Evolutionary conservation across 2,888 invertebrate species (phyloP).

Genomic region (Eudemis profundana): DNA sequence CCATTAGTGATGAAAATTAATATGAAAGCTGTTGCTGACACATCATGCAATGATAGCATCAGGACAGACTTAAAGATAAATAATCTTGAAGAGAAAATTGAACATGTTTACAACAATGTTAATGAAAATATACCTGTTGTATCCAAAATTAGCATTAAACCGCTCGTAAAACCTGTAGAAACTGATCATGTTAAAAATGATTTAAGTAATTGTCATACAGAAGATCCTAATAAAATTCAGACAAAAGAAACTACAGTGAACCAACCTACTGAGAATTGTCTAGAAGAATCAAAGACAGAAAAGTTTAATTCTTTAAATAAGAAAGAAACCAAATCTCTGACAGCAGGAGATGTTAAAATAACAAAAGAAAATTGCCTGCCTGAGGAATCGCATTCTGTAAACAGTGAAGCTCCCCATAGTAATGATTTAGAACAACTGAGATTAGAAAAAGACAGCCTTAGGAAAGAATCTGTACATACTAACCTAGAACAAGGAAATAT

Average conservation of each 20-base stretch:
- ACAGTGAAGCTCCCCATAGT: constrained; percentile 24
- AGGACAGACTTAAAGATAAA: constrained; percentile 52
- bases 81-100: constrained; percentile 54
- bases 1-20: constrained; percentile 80
- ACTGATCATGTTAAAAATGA: constrained; percentile 35
- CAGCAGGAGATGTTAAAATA: constrained; percentile 5
- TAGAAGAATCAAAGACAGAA: constrained; percentile 37
- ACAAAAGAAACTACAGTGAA: constrained; percentile 27
- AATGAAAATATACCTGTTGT: constrained; percentile 55
- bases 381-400: constrained; percentile 30
- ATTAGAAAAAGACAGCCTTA: constrained; percentile 22
- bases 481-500: constrained; percentile 26
- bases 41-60: constrained; percentile 57
- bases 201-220: constrained; percentile 34
- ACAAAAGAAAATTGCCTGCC: constrained; percentile 34
- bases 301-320: constrained; percentile 38
- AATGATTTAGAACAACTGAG: constrained; percentile 22
- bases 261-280: constrained; percentile 35
- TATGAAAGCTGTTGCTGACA: constrained; percentile 71
- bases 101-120: constrained; percentile 63
- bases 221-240: constrained; percentile 44
- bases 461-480: constrained; percentile 29
- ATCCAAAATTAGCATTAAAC: constrained; percentile 73
- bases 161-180: constrained; percentile 56
- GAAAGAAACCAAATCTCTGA: constrained; percentile 23